A percentile compares a stretch with the other conserved stretches of the same genome.
These are phyloP conservation scores for Muscidifurax raptorellus DNA, from an alignment of 1,140 invertebrate species.

Conservation along the genomic window DNA sequence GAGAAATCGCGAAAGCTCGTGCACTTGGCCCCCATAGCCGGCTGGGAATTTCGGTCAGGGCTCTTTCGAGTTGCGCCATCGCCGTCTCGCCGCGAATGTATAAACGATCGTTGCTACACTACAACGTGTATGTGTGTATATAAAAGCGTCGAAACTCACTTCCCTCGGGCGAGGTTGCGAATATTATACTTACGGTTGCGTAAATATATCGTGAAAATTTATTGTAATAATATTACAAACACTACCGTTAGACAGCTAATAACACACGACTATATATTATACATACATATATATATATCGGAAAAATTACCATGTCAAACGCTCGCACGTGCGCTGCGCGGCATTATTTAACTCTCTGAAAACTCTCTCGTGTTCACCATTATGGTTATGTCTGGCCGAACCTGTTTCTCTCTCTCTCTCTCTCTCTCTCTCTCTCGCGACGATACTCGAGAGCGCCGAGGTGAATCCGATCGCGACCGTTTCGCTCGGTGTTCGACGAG, in stretches of 20 bases:
- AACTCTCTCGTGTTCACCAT: neutral
- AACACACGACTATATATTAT: neutral
- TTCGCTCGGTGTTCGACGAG: neutral
- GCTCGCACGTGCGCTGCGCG: neutral
- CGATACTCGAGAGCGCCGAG: constrained; percentile 17
- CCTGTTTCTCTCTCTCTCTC: constrained; percentile 42
- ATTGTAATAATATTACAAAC: too few relatives aligned
- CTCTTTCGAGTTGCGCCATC: constrained; percentile 52
- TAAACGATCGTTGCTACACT: neutral
- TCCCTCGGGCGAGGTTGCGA: neutral
- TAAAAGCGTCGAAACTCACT: too few relatives aligned
- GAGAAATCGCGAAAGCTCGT: constrained; percentile 41
- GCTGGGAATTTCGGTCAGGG: constrained; percentile 73
- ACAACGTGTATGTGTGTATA: too few relatives aligned
- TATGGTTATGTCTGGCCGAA: constrained; percentile 21
- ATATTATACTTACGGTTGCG: too few relatives aligned
- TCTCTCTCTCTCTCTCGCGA: too few relatives aligned
- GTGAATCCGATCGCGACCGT: constrained; percentile 43
- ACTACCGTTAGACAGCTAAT: neutral
- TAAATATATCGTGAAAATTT: too few relatives aligned
- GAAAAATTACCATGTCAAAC: neutral
- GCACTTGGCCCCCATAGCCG: constrained; percentile 70
- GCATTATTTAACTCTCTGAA: neutral
- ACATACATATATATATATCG: too few relatives aligned
- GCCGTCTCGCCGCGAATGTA: constrained; percentile 3